Percentiles rank a stretch among this genome's conserved stretches.
These are phyloP conservation scores for Cricetomys ansorgei DNA, from an alignment of 2,113 vertebrate genomes.

Conservation along the genomic window DNA sequence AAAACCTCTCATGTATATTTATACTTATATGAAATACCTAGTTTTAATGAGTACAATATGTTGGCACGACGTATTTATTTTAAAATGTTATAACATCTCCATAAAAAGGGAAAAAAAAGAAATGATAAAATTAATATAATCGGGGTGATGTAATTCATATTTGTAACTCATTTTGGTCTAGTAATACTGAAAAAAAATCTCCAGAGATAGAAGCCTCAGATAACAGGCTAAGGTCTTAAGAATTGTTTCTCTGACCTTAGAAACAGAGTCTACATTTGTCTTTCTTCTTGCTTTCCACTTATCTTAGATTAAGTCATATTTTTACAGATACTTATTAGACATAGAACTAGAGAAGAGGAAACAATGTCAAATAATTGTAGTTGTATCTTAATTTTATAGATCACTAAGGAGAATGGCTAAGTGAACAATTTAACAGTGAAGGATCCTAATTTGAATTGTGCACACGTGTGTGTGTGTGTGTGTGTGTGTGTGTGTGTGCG, in stretches of 20 bases:
- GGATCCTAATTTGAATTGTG: background rate
- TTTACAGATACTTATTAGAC: background rate
- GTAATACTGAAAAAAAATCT: too few species aligned
- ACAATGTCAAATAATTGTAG: background rate
- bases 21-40: background rate
- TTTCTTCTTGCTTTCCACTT: background rate
- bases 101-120: background rate
- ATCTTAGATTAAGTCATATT: background rate
- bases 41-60: background rate
- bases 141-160: accelerated
- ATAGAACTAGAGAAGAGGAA: background rate
- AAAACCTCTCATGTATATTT: background rate
- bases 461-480: background rate
- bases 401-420: background rate
- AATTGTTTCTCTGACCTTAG: background rate
- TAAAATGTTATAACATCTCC: background rate
- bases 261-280: background rate
- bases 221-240: background rate
- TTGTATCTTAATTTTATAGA: background rate
- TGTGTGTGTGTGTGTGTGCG: too few species aligned
- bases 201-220: background rate
- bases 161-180: background rate
- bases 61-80: background rate
- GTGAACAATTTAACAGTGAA: background rate
- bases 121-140: accelerated